A percentile compares a stretch with the other conserved stretches of the same genome.
These are phyloP conservation scores for Trachythela sp. DNA, from an alignment of 64 coral and sea anemone genomes.

Conservation along the genomic window DNA sequence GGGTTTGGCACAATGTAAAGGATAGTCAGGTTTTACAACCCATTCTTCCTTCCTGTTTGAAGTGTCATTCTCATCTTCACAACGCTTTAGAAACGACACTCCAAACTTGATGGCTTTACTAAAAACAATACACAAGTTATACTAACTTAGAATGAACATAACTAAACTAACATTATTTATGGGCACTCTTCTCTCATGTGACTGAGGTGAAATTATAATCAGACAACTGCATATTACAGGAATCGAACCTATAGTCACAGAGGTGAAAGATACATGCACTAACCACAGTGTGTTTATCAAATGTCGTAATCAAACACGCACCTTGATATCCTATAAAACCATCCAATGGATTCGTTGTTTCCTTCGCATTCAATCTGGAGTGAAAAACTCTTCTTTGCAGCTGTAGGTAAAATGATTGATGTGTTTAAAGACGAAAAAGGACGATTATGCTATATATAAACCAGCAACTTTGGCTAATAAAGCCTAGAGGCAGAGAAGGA, in stretches of 20 bases:
- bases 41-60: background rate
- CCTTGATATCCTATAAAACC: conserved; percentile 83
- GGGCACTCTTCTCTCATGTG: no score
- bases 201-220: no score
- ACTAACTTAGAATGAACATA: no score
- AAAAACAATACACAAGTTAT: conserved; percentile 16
- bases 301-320: background rate
- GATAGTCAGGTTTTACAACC: background rate
- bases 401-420: no score
- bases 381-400: conserved; percentile 65
- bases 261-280: no score
- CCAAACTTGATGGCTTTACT: conserved; percentile 93
- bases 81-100: conserved; percentile 66
- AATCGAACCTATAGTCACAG: no score
- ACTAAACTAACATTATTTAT: background rate
- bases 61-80: conserved; percentile 68
- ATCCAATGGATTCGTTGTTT: conserved; percentile 63
- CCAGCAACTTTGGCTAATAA: background rate
- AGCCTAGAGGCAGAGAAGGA: no score
- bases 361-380: conserved; percentile 59
- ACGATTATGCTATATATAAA: background rate
- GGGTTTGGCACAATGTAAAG: background rate
- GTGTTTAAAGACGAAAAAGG: no score
- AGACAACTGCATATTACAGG: no score
- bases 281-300: background rate